Evolutionary conservation across 2,797 vertebrate genomes (phyloP).

Genomic region (Pipistrellus pipistrellus): DNA sequence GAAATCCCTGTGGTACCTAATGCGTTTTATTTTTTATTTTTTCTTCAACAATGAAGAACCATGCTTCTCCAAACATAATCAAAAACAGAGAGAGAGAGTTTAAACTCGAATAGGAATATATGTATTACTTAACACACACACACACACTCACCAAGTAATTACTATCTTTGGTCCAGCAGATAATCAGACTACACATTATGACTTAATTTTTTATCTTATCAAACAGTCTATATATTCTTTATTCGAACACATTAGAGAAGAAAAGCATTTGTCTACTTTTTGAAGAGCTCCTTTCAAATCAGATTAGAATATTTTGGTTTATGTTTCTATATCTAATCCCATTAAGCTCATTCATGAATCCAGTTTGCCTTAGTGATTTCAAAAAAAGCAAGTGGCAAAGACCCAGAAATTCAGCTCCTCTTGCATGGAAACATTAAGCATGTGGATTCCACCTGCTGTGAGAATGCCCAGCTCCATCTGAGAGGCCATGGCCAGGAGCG

Average conservation of each 20-base stretch:
- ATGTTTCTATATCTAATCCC: constrained; percentile 85
- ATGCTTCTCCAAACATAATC: constrained; percentile 71
- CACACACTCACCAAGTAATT: constrained; percentile 46
- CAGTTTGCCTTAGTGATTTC: constrained; percentile 81
- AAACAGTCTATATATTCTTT: constrained; percentile 68
- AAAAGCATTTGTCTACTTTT: constrained; percentile 81
- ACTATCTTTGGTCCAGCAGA: constrained; percentile 75
- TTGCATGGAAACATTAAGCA: constrained; percentile 73
- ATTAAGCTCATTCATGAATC: constrained; percentile 85
- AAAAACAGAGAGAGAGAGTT: constrained; percentile 39
- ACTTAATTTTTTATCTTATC: constrained; percentile 82
- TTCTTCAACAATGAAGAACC: constrained; percentile 66
- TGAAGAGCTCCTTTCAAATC: constrained; percentile 83
- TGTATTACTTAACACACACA: constrained; percentile 64
- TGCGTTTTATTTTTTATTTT: background rate
- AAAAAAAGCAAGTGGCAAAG: constrained; percentile 80
- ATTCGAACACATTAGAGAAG: constrained; percentile 81
- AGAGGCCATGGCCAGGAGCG: background rate
- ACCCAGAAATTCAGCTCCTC: constrained; percentile 79
- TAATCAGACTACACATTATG: constrained; percentile 29
- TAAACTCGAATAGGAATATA: constrained; percentile 76
- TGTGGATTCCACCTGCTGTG: constrained; percentile 66
- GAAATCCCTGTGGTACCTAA: constrained; percentile 69
- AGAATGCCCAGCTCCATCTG: background rate
- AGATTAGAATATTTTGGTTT: constrained; percentile 82